These are phyloP conservation scores for Oikopleura dioica DNA, from an alignment of 23 tunicate genomes.

Conservation along the genomic window DNA sequence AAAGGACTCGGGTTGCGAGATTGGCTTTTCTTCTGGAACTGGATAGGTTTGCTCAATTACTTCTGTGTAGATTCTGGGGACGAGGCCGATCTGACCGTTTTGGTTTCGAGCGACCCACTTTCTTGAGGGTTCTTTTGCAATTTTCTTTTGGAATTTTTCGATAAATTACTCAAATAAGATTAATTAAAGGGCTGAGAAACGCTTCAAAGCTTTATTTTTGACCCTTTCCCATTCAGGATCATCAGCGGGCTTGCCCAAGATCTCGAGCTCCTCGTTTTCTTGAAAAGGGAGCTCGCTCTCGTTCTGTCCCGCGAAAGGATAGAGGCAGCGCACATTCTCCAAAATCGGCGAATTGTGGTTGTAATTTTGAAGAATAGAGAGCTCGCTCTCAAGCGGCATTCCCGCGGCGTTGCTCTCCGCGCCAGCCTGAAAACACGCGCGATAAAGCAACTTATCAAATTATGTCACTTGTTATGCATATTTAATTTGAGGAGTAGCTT, in stretches of 20 bases:
- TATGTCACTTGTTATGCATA: no score
- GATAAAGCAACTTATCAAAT: no score
- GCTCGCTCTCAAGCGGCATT: not conserved
- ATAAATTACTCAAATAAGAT: no score
- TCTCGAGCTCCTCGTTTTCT: not conserved
- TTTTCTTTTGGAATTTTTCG: no score
- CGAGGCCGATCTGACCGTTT: not conserved
- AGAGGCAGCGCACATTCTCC: not conserved
- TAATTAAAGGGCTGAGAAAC: no score
- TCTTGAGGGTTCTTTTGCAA: no score
- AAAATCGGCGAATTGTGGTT: not conserved
- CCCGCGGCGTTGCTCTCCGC: not conserved
- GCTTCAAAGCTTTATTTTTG: no score
- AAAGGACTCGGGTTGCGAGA: no score
- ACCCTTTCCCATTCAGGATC: constrained; percentile 13
- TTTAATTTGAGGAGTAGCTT: no score
- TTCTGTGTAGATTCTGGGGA: constrained; percentile 8
- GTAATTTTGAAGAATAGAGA: not conserved
- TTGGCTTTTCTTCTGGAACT: no score
- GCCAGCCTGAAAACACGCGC: not conserved
- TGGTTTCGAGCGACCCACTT: not conserved
- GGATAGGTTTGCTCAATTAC: not conserved
- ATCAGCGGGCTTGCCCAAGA: constrained; percentile 1
- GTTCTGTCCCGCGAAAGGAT: not conserved
- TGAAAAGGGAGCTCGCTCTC: not conserved